Conservation (phyloP, 2,113 vertebrate genomes). For the Sphaerodactylus townsendi region DNA sequence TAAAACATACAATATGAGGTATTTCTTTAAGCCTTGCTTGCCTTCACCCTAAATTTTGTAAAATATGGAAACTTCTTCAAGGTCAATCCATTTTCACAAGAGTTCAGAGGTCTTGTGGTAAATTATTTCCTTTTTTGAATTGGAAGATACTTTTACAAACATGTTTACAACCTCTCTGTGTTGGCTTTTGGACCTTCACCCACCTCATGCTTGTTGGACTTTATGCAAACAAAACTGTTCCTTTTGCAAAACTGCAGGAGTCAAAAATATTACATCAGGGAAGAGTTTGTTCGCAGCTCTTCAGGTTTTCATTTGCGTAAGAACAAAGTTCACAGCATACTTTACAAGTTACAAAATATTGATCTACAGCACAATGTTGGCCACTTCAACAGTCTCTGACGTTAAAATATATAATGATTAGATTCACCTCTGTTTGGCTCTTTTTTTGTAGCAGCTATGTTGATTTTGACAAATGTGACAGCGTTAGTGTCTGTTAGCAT, state of each 20-base stretch:
- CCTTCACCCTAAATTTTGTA: neutral
- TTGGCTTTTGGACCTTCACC: conserved; percentile 8
- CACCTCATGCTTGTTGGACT: neutral
- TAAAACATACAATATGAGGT: neutral
- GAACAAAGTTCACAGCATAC: conserved; percentile 51
- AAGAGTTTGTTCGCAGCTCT: neutral
- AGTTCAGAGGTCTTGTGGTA: rapidly evolving
- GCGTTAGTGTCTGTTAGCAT: neutral
- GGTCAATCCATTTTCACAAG: conserved; percentile 1
- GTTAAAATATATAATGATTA: conserved; percentile 23
- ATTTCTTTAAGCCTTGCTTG: neutral
- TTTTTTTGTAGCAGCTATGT: neutral
- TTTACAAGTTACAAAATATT: neutral
- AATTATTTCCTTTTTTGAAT: neutral
- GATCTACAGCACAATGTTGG: neutral
- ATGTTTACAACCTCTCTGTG: neutral
- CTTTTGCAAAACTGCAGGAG: rapidly evolving
- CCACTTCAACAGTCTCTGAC: conserved; percentile 11
- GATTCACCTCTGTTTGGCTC: neutral
- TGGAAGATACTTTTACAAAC: conserved; percentile 7
- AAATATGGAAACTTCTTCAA: neutral
- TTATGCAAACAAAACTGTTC: neutral
- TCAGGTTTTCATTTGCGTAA: conserved; percentile 18
- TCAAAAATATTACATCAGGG: neutral
- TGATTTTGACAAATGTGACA: neutral